These are phyloP conservation scores for Ormyrus labotus DNA, from an alignment of 2,888 invertebrate species.

Conservation along the genomic window DNA sequence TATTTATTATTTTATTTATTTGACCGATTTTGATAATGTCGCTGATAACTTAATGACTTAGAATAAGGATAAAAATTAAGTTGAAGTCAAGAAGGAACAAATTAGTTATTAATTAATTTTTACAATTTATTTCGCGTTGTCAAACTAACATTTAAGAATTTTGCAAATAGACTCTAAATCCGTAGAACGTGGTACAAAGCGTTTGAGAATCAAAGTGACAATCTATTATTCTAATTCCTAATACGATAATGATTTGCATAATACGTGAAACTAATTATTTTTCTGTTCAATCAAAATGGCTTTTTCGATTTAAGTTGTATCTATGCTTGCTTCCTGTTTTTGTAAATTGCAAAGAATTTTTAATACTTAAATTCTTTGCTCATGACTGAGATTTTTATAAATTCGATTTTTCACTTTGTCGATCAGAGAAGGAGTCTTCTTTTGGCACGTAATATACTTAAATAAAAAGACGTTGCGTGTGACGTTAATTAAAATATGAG, in stretches of 20 bases:
- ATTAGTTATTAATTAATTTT: neutral
- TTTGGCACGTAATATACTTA: slow-evolving; percentile 47
- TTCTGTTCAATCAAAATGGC: slow-evolving; percentile 14
- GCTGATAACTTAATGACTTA: neutral
- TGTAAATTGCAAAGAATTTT: slow-evolving; percentile 41
- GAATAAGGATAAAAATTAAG: neutral
- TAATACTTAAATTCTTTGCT: slow-evolving; percentile 20
- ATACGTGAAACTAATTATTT: slow-evolving; percentile 40
- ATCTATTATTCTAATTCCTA: slow-evolving; percentile 23
- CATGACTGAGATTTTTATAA: slow-evolving; percentile 53
- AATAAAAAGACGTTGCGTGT: neutral
- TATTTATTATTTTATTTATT: slow-evolving; percentile 27
- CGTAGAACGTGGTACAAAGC: neutral
- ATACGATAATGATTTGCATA: slow-evolving; percentile 32
- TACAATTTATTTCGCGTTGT: slow-evolving; percentile 15
- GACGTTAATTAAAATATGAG: neutral
- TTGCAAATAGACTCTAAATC: slow-evolving; percentile 14
- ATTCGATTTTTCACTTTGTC: slow-evolving; percentile 21
- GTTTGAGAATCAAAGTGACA: slow-evolving; percentile 21
- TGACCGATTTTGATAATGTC: neutral
- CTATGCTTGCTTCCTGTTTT: slow-evolving; percentile 42
- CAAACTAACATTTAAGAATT: slow-evolving; percentile 11
- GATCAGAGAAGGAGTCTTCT: slow-evolving; percentile 24
- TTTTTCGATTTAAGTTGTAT: slow-evolving; percentile 26
- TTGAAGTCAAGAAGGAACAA: neutral